Evolutionary conservation across 2,888 invertebrate genomes (phyloP), one percentile per base, ranked within the genome.

Genomic region (Pollenia amentaria): DNA sequence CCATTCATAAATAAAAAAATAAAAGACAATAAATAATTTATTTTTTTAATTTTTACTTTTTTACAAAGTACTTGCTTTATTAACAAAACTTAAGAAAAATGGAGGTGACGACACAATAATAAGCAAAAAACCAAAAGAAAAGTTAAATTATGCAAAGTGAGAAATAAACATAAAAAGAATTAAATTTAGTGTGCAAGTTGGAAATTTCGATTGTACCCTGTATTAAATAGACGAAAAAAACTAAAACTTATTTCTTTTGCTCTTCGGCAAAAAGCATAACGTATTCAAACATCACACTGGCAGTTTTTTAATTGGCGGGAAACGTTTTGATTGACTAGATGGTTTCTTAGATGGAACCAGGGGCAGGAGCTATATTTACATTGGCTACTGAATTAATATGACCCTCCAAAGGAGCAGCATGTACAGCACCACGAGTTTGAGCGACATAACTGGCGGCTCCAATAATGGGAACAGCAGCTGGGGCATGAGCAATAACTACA

Each of bases 291-390:
- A 65, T 67, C 57, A 57, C 48, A 57, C 57, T 67, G 67, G 40
- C 60, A 53, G 40, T 38, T 64, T 79, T 14, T 14, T 0, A 9
- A 14, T 3, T 4, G 16, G 21, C 16, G 42, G 18, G 8, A 48
- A 64, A 55, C 38, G 46, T 29, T 0, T 57, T 69, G 14, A 38
- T 65, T 76, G 51, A 62, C 21, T 75, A 53, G 53, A 55, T 44
- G 7, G 21, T 14, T 51, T 46, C 46, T 86, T 85, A 88, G 65
- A 78, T 64, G 46, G 87, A 86, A 51, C 87, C 88, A 21, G 88
- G 88, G 53, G 88, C 88, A 3, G 89, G 86, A 51, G 89, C 88
- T 16, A 89, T 69, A 65, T 86, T 86, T 2, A 86, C 21, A 65
- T 86, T 86, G n/a, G 86, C 86, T 11, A 86, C 86, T 0, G 86